Evolutionary conservation across 2,888 invertebrate species (phyloP), one percentile per base, ranked within the genome.

Genomic region (Drosophila vallismaia): DNA sequence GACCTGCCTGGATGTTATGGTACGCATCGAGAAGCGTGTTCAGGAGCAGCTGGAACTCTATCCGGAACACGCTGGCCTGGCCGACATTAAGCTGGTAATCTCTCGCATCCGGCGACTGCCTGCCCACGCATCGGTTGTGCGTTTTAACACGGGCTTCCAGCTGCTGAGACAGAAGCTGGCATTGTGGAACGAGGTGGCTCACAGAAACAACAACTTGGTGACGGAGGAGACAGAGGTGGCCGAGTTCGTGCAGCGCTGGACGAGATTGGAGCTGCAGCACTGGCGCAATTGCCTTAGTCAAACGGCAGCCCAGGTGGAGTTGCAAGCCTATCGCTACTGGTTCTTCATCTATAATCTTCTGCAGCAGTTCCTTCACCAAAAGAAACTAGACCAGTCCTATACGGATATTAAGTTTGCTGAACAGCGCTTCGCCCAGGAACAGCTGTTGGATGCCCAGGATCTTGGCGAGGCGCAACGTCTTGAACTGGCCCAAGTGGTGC

Each of bases 111-210:
- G 94, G 7, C 92, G 95, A 68, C 93, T 99, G 90, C 93, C 96
- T 0, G 93, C 97, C 0, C 95, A 95, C 0, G 95, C 96, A 72
- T 96, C 99, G 0, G 92, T 99, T 3, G 95, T 97, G 66, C 95
- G 97, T 75, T 97, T 97, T 88, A 94, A 98, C 1, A 96, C 96
- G 0, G 98, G 98, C 0, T 93, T 99, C 55, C 99, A 99, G 91
- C 92, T 98, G 50, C 92, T 99, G 1, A 92, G 99, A 1, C 95
- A 95, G 70, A 96, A 96, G 85, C 93, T 96, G 53, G 94, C 97
- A 74, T 96, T 97, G 84, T 99, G 98, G 99, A 97, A 99, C 90
- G 95, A 95, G 81, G 96, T 96, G 77, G 98, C 98, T 0, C 97
- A 97, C 84, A 94, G 94, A 75, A 95, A 95, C 5, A 97, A 98